Evolutionary conservation across 1,140 invertebrate genomes (phyloP), one percentile per base, ranked within the genome.

Genomic region (Alviniconcha marisindica): DNA sequence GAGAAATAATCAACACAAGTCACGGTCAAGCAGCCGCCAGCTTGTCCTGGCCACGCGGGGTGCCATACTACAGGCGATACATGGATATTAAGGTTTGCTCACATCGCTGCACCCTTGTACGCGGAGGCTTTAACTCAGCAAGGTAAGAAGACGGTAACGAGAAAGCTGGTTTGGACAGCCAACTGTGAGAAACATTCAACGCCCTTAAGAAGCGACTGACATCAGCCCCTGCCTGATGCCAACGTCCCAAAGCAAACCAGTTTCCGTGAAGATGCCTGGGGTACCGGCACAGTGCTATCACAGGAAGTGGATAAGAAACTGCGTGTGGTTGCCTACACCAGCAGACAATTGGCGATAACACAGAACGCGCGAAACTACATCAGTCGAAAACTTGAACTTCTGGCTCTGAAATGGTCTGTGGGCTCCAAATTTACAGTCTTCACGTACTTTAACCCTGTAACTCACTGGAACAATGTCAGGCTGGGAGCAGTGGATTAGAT

Each of bases 31-130:
- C 89, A 94, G 60, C 42, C 94, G 0, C 85, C 91, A 54, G 38
- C 87, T 21, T 94, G 95, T 84, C 44, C 94, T 4, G 94, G 94
- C 0, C 84, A 94, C 28, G 83, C 91, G 66, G 89, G 91, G 63
- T n/a, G n/a, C n/a, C n/a, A n/a, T 94, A 93, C 84, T 92, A 92
- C 83, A 56, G 91, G 3, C 86, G 88, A 83, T 94, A 93, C 85
- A 88, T 94, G 38, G 91, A 86, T n/a, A n/a, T n/a, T n/a, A 78
- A 77, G 81, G 31, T 87, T 85, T 83, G 84, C 92, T 31, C 81
- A 89, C 84, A 79, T 91, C 15, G 92, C 92, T 10, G 84, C 81
- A 51, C 86, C 91, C 42, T 84, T 95, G 71, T n/a, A 42, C 18
- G 24, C 14, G 10, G 38, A 21, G 38, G 15, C 24, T 21, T 15